These are phyloP conservation scores for Oxygymnocypris stewartii DNA, from an alignment of 2,113 vertebrate genomes.

Conservation along the genomic window DNA sequence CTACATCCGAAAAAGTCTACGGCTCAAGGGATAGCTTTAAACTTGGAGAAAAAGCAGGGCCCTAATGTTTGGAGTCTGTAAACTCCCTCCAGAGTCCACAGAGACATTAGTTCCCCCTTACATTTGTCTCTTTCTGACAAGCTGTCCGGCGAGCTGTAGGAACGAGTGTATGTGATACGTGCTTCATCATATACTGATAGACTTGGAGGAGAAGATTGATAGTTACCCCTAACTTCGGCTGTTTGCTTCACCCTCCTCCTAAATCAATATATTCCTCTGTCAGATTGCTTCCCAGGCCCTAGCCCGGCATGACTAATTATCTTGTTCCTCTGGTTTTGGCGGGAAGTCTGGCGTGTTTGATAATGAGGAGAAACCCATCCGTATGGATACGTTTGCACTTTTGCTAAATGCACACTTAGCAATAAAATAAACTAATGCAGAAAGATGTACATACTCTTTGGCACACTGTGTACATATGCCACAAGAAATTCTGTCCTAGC, in stretches of 20 bases:
- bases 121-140: slow-evolving; percentile 76
- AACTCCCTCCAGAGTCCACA: slow-evolving; percentile 59
- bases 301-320: slow-evolving; percentile 75
- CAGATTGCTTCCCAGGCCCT: slow-evolving; percentile 71
- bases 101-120: slow-evolving; percentile 71
- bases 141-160: slow-evolving; percentile 62
- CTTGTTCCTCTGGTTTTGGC: slow-evolving; percentile 66
- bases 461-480: slow-evolving; percentile 1
- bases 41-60: slow-evolving; percentile 59
- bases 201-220: slow-evolving; percentile 73
- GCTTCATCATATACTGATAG: slow-evolving; percentile 68
- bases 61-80: slow-evolving; percentile 62
- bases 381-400: not conserved
- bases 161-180: slow-evolving; percentile 51
- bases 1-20: slow-evolving; percentile 61
- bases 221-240: slow-evolving; percentile 65
- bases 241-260: slow-evolving; percentile 64
- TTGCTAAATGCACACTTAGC: not conserved
- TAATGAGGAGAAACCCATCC: slow-evolving; percentile 49
- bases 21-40: slow-evolving; percentile 61
- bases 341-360: slow-evolving; percentile 65
- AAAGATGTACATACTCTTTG: slow-evolving; percentile 26
- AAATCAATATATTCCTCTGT: slow-evolving; percentile 77
- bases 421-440: slow-evolving; percentile 46
- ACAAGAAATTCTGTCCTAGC: not conserved